Conservation (phyloP, 2,797 vertebrate species). For the Chiroxiphia lanceolata region DNA sequence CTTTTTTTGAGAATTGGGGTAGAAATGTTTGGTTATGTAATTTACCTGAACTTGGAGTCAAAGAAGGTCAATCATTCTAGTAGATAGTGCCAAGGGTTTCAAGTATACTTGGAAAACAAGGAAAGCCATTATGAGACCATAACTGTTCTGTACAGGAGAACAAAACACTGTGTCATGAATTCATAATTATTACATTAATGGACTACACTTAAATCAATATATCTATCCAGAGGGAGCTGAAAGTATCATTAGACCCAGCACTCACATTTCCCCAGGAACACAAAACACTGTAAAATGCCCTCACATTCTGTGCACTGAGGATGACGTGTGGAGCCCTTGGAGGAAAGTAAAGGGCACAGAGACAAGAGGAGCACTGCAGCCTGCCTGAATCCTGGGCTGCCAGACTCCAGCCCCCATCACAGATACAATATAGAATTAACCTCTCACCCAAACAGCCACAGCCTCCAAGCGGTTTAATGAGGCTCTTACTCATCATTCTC, state of each 20-base stretch:
- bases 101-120: neutral
- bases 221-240: neutral
- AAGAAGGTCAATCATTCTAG: neutral
- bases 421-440: neutral
- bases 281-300: neutral
- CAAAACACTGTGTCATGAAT: neutral
- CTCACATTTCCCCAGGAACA: neutral
- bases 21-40: neutral
- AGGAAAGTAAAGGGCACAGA: neutral
- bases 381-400: neutral
- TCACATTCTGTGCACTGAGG: neutral
- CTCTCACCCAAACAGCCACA: neutral
- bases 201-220: neutral
- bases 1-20: neutral
- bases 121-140: neutral
- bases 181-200: constrained; percentile 2
- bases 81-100: neutral
- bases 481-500: neutral
- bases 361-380: neutral
- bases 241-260: neutral
- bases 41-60: neutral
- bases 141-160: neutral
- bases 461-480: neutral
- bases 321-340: neutral
- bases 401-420: neutral